phyloP scores from a whole-genome alignment of 2,113 vertebrate genomes.

The Pelodiscus sinensis region DNA sequence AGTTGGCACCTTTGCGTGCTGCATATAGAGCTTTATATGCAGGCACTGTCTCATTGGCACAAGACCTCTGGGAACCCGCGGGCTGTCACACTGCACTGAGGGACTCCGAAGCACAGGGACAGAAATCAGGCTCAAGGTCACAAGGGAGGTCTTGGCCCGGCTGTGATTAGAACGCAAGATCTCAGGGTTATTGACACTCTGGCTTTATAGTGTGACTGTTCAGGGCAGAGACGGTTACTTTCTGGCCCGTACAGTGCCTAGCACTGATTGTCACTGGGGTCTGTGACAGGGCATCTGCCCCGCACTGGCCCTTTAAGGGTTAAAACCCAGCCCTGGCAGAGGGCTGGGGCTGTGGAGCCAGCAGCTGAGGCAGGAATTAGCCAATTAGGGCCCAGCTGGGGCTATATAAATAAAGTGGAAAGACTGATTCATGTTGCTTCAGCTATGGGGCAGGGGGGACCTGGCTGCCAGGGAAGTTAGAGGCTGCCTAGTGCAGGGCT shows the following conservation, averaged over 20 bases:
- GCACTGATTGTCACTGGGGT: not conserved
- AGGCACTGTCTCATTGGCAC: not conserved
- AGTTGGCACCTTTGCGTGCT: not conserved
- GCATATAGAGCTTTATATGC: not conserved
- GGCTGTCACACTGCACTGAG: not conserved
- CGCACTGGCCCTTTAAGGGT: no score
- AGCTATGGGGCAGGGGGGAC: no score
- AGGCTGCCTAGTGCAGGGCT: no score
- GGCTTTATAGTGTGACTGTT: not conserved
- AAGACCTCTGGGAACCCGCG: not conserved
- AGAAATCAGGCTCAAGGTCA: not conserved
- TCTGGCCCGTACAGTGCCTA: not conserved
- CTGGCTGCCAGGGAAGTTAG: no score
- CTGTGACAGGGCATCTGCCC: not conserved
- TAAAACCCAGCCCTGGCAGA: no score
- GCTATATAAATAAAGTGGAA: no score
- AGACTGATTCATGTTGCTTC: no score
- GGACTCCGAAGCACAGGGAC: not conserved
- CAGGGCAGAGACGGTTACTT: not conserved
- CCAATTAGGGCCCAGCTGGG: no score
- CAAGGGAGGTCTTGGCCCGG: not conserved
- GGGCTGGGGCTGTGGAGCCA: no score
- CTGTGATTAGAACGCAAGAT: not conserved
- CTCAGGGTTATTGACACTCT: not conserved
- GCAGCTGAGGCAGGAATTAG: no score